phyloP scores from a whole-genome alignment of 2,888 invertebrate genomes.

The Gastracanthus pulcherrimus region DNA sequence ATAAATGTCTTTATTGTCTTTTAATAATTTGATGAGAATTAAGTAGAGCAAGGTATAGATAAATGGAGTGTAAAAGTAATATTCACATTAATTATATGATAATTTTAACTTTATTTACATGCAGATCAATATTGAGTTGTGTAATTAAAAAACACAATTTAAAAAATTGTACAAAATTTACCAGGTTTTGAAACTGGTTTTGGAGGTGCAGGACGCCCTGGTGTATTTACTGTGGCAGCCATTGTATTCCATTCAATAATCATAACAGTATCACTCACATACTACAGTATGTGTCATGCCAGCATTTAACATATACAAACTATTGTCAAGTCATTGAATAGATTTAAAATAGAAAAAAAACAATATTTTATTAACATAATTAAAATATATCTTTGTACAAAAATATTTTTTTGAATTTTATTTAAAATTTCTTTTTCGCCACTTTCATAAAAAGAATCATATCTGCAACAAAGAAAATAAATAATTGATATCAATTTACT shows the following conservation, averaged over 20 bases:
- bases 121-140: conserved; percentile 12
- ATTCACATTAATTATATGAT: not conserved
- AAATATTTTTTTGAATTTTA: conserved; percentile 13
- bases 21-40: conserved; percentile 5
- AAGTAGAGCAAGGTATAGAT: conserved; percentile 20
- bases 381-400: conserved; percentile 30
- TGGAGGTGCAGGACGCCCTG: conserved; percentile 69
- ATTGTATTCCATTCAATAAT: conserved; percentile 56
- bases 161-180: conserved; percentile 63
- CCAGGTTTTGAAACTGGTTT: conserved; percentile 75
- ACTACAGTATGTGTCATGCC: conserved; percentile 46
- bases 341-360: conserved; percentile 8
- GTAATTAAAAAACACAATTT: conserved; percentile 8
- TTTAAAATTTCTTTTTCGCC: conserved; percentile 75
- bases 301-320: not conserved
- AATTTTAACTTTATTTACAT: conserved; percentile 38
- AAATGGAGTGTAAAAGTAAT: conserved; percentile 5
- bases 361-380: conserved; percentile 21
- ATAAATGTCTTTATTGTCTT: not conserved
- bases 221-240: conserved; percentile 64
- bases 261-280: conserved; percentile 43
- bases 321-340: conserved; percentile 18
- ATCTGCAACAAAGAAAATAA: conserved; percentile 79
- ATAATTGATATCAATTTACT: not conserved
- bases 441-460: conserved; percentile 97